Conservation (phyloP, 2,888 invertebrate species). For the Sipha maydis region DNA sequence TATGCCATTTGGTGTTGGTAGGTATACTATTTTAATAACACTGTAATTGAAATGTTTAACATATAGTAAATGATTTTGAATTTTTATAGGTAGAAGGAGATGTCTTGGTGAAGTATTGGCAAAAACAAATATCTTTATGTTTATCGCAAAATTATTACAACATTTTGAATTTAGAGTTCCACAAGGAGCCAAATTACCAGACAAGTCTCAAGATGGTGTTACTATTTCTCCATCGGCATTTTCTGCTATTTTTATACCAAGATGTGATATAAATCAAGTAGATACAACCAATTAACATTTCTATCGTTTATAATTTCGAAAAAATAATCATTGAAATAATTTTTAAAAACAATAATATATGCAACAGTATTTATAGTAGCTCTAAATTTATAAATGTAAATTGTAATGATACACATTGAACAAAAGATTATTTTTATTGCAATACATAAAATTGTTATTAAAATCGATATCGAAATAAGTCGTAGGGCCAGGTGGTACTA, state of each 20-base stretch:
- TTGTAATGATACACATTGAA: neutral
- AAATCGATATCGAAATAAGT: too few species aligned
- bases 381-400: neutral
- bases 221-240: conserved; percentile 63
- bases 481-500: too few species aligned
- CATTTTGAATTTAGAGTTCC: conserved; percentile 53
- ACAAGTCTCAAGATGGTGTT: conserved; percentile 59
- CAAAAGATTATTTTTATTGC: too few species aligned
- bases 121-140: conserved; percentile 73
- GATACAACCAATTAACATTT: neutral
- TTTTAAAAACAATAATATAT: too few species aligned
- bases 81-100: conserved; percentile 72
- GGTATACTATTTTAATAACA: conserved; percentile 62
- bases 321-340: neutral
- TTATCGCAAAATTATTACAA: conserved; percentile 65
- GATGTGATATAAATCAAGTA: neutral
- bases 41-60: neutral
- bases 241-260: conserved; percentile 58
- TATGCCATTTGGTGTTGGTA: conserved; percentile 77
- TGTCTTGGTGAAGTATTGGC: conserved; percentile 76
- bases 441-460: too few species aligned
- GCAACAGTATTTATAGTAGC: neutral
- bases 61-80: conserved; percentile 16
- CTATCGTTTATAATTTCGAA: neutral
- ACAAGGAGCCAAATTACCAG: conserved; percentile 35